phyloP scores from a whole-genome alignment of 2,113 vertebrate species.

The Gracilinanus agilis region DNA sequence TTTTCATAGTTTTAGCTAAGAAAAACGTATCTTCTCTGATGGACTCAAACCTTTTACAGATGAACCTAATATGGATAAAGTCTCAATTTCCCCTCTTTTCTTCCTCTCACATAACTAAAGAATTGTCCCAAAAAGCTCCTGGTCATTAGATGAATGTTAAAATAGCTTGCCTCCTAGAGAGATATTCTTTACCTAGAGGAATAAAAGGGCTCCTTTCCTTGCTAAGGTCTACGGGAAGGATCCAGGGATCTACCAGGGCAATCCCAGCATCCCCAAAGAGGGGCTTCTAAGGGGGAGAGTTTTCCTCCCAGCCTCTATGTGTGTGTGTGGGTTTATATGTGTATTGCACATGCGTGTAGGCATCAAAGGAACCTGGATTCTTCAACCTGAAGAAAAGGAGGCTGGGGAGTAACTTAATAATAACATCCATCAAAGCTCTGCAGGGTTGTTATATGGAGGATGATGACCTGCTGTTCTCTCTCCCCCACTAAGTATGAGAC shows the following conservation, averaged over 20 bases:
- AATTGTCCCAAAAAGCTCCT: neutral
- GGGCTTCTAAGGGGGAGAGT: neutral
- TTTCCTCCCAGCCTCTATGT: neutral
- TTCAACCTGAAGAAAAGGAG: constrained; percentile 42
- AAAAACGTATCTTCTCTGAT: neutral
- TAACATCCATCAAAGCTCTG: constrained; percentile 49
- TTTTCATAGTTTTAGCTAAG: neutral
- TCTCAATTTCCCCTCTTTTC: neutral
- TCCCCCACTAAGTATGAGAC: constrained; percentile 57
- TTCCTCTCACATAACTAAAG: neutral
- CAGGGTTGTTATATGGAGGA: constrained; percentile 61
- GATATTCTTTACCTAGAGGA: neutral
- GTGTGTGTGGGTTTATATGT: neutral
- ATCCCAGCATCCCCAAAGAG: neutral
- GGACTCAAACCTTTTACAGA: neutral
- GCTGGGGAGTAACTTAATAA: constrained; percentile 56
- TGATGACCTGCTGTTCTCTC: constrained; percentile 61
- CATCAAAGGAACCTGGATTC: constrained; percentile 30
- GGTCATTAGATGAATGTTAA: neutral
- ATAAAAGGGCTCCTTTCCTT: neutral
- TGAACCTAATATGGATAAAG: neutral
- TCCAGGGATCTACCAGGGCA: neutral
- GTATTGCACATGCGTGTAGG: neutral
- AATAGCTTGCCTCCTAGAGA: neutral
- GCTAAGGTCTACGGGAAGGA: neutral